Conservation (phyloP, 2,797 vertebrate species). For the Dendrocincla fuliginosa region DNA sequence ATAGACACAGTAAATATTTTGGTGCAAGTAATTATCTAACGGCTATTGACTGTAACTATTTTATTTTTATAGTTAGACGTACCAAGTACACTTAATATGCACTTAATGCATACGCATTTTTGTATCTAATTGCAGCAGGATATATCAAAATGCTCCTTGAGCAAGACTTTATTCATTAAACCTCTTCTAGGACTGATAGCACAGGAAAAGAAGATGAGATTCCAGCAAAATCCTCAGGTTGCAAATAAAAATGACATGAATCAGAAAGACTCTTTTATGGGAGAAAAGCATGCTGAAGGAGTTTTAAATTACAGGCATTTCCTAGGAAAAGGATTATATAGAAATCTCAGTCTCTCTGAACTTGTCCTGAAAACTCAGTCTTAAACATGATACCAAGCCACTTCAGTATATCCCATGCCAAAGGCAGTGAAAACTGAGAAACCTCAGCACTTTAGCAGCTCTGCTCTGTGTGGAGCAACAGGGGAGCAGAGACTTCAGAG, state of each 20-base stretch:
- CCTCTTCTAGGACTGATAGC: not conserved
- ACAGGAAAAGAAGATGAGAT: not conserved
- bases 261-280: not conserved
- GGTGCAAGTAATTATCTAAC: not conserved
- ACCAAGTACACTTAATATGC: not conserved
- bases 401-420: not conserved
- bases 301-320: not conserved
- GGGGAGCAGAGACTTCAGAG: not conserved
- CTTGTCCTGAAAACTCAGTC: not conserved
- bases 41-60: not conserved
- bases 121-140: not conserved
- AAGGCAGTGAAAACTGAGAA: not conserved
- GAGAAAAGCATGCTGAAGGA: not conserved
- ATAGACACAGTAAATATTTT: not conserved
- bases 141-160: not conserved
- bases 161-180: not conserved
- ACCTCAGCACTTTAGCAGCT: not conserved
- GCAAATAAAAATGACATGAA: not conserved
- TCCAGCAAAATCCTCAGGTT: constrained; percentile 2
- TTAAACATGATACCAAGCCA: not conserved
- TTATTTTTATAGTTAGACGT: not conserved
- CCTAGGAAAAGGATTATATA: not conserved
- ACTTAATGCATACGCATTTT: not conserved
- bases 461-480: not conserved
- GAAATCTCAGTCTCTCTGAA: not conserved